These are phyloP conservation scores for Leptarthrus brevirostris DNA, from an alignment of 2,888 invertebrate genomes.

Conservation along the genomic window DNA sequence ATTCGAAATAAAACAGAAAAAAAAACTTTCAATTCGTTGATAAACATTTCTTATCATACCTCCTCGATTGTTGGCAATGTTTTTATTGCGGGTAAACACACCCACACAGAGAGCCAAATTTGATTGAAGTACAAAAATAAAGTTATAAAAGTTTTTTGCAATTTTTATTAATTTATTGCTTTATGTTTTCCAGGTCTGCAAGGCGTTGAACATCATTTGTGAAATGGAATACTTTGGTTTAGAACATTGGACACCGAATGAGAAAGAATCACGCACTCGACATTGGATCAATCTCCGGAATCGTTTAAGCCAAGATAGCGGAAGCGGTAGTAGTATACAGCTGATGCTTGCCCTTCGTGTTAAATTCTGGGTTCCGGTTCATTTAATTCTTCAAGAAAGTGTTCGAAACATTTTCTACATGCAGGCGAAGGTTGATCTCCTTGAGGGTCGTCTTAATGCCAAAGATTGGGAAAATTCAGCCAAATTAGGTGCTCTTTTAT, in stretches of 20 bases:
- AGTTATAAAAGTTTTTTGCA: background rate
- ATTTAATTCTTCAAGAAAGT: constrained; percentile 84
- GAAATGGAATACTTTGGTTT: constrained; percentile 92
- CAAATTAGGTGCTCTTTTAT: constrained; percentile 80
- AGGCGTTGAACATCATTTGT: constrained; percentile 82
- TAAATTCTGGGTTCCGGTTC: constrained; percentile 93
- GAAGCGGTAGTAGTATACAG: constrained; percentile 61
- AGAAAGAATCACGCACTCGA: constrained; percentile 76
- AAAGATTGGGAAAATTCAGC: constrained; percentile 77
- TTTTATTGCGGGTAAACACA: too few species aligned
- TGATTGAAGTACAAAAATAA: background rate
- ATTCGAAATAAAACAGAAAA: constrained; percentile 7
- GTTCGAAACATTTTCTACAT: constrained; percentile 87
- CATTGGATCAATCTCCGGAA: constrained; percentile 90
- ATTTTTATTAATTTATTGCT: too few species aligned
- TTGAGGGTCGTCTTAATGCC: constrained; percentile 79
- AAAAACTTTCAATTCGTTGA: background rate
- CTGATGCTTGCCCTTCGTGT: constrained; percentile 69
- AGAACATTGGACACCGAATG: constrained; percentile 68
- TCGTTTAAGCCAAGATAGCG: constrained; percentile 64
- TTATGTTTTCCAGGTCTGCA: constrained; percentile 77
- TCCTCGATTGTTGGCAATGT: background rate
- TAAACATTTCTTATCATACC: background rate
- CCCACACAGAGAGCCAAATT: background rate
- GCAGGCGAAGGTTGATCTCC: constrained; percentile 81